phyloP scores from a whole-genome alignment of 2,888 invertebrate genomes.

The Cheilosia vulpina region DNA sequence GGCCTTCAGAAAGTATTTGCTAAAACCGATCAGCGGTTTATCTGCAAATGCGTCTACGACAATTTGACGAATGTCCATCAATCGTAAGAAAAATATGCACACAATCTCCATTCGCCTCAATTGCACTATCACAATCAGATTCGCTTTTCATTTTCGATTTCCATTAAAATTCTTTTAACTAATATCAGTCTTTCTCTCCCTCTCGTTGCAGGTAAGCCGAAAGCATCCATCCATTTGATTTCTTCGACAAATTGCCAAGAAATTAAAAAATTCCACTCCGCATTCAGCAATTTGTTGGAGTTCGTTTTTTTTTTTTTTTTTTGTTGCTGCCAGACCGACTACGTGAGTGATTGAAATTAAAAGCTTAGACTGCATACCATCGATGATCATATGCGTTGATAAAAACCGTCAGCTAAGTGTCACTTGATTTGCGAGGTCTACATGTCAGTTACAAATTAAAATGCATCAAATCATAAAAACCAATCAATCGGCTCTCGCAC shows the following conservation, averaged over 20 bases:
- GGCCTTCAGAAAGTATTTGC: neutral
- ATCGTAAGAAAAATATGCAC: constrained; percentile 3
- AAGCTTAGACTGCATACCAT: constrained; percentile 26
- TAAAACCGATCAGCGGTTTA: neutral
- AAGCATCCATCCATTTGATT: constrained; percentile 53
- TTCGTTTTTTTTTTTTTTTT: constrained; percentile 21
- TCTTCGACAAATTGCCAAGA: constrained; percentile 59
- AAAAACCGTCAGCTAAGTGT: constrained; percentile 53
- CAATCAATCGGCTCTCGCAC: constrained; percentile 48
- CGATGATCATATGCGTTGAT: constrained; percentile 26
- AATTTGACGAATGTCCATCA: constrained; percentile 4
- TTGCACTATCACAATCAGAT: constrained; percentile 32
- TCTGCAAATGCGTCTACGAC: neutral
- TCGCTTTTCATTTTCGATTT: constrained; percentile 19
- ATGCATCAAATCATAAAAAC: constrained; percentile 73
- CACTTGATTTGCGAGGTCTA: constrained; percentile 65
- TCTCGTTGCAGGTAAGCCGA: constrained; percentile 67
- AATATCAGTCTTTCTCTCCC: constrained; percentile 27
- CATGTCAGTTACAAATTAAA: constrained; percentile 67
- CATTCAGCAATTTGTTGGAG: constrained; percentile 64
- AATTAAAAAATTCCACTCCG: constrained; percentile 72
- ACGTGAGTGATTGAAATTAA: constrained; percentile 42
- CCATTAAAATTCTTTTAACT: constrained; percentile 66
- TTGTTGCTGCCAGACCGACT: neutral
- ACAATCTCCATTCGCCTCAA: constrained; percentile 51